phyloP scores from a whole-genome alignment of 2,888 invertebrate genomes.

The Stratiomys singularior region DNA sequence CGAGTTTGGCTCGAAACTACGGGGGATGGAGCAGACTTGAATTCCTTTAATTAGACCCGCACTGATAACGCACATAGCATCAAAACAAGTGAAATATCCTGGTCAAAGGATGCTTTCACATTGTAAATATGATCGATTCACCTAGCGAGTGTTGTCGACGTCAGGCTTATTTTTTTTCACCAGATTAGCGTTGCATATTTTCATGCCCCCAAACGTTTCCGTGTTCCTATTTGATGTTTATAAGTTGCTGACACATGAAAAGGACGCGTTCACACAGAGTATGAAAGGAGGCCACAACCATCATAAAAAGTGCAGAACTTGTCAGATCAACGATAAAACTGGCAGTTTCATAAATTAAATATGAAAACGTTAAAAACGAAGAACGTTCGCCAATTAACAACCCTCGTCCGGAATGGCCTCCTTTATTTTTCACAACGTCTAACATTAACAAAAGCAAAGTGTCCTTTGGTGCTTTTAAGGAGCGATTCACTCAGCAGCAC shows the following conservation, averaged over 20 bases:
- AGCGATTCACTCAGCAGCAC: constrained; percentile 28
- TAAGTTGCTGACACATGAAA: too few species aligned
- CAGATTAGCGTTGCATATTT: too few species aligned
- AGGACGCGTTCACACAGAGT: too few species aligned
- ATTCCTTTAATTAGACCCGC: constrained; percentile 47
- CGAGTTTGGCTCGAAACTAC: constrained; percentile 36
- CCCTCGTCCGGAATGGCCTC: neutral
- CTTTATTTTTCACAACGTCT: neutral
- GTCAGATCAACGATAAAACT: too few species aligned
- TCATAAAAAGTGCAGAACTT: too few species aligned
- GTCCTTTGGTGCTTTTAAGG: neutral
- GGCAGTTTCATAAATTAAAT: too few species aligned
- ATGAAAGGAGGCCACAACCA: too few species aligned
- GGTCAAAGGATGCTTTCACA: constrained; percentile 41
- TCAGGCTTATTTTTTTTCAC: too few species aligned
- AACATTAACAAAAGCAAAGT: constrained; percentile 27
- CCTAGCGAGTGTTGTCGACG: too few species aligned
- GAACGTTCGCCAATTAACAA: neutral
- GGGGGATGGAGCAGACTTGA: constrained; percentile 28
- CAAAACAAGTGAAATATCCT: neutral
- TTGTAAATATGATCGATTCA: neutral
- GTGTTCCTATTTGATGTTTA: too few species aligned
- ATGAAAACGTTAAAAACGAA: too few species aligned
- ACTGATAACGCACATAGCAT: constrained; percentile 40
- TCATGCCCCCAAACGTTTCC: too few species aligned